These are phyloP conservation scores for Pammene fasciana DNA, from an alignment of 2,888 invertebrate species.

Conservation along the genomic window DNA sequence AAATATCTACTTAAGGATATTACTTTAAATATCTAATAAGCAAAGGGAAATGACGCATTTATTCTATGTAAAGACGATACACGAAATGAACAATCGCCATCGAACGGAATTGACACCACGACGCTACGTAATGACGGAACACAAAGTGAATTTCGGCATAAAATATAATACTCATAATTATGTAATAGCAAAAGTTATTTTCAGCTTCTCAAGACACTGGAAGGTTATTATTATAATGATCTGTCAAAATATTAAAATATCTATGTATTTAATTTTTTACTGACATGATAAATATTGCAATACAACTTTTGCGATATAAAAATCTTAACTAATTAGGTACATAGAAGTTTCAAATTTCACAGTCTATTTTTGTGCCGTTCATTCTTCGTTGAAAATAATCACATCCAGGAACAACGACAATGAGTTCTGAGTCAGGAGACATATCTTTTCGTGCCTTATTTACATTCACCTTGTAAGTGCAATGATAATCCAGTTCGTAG, in stretches of 20 bases:
- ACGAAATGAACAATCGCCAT: no score
- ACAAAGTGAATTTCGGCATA: no score
- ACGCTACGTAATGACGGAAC: no score
- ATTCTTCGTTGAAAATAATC: constrained; percentile 73
- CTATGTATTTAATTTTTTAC: neutral
- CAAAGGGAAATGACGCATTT: no score
- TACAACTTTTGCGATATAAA: neutral
- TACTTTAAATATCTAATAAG: no score
- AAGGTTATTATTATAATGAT: no score
- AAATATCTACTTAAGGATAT: no score
- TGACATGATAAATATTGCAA: neutral
- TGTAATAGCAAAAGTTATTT: no score
- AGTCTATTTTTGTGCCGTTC: constrained; percentile 58
- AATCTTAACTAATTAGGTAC: neutral
- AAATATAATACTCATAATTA: no score
- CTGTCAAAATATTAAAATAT: neutral
- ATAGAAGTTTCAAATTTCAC: constrained; percentile 51
- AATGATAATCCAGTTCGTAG: constrained; percentile 82
- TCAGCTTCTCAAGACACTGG: no score
- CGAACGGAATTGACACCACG: no score
- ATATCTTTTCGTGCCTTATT: constrained; percentile 67
- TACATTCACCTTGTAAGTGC: constrained; percentile 82
- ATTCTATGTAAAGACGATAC: no score
- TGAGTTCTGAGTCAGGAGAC: constrained; percentile 74
- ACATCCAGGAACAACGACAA: constrained; percentile 81